These are phyloP conservation scores for Radopholus similis DNA, from an alignment of 1,140 invertebrate species.

Conservation along the genomic window DNA sequence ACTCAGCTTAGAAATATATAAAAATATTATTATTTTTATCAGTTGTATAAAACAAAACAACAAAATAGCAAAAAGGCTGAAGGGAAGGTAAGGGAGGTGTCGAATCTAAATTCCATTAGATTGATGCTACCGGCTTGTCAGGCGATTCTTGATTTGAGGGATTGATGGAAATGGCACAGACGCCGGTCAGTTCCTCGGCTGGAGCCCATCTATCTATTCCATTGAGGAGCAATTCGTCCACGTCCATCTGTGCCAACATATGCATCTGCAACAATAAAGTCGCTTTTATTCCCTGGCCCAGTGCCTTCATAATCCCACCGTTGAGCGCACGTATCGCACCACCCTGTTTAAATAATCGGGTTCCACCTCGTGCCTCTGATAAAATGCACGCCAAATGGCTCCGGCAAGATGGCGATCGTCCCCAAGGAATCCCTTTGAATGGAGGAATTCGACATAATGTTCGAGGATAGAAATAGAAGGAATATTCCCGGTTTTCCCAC, in stretches of 20 bases:
- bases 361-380: constrained; percentile 8
- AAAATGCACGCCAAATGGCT: constrained; percentile 36
- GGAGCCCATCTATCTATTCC: constrained; percentile 26
- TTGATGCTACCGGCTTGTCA: too few species aligned
- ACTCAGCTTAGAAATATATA: too few species aligned
- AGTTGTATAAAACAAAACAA: too few species aligned
- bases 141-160: too few species aligned
- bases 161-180: too few species aligned
- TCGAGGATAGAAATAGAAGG: background rate
- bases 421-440: constrained; percentile 38
- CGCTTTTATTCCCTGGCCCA: background rate
- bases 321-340: constrained; percentile 31
- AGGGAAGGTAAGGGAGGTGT: too few species aligned
- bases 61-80: too few species aligned
- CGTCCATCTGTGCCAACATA: constrained; percentile 23
- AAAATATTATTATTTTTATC: too few species aligned
- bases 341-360: constrained; percentile 27
- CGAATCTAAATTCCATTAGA: too few species aligned
- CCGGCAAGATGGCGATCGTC: constrained; percentile 23
- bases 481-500: background rate
- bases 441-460: background rate
- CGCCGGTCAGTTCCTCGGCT: constrained; percentile 28
- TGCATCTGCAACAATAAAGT: constrained; percentile 16
- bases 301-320: constrained; percentile 23
- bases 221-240: constrained; percentile 19